phyloP scores from a whole-genome alignment of 23 tunicate species.

The Ascidia mentula region DNA sequence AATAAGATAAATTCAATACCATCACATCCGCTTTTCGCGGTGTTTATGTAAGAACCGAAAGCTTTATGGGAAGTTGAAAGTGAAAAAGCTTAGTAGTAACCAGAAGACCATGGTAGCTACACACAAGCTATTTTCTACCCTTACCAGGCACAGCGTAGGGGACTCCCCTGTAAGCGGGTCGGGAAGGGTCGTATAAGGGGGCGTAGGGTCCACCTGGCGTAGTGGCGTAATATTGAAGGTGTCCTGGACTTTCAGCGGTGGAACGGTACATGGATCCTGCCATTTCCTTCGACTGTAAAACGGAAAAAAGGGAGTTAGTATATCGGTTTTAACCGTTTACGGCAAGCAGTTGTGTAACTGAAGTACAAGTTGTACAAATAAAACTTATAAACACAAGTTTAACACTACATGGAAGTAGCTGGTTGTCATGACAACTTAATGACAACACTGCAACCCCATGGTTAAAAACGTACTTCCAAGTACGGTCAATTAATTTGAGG shows the following conservation, averaged over 20 bases:
- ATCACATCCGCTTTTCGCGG: too few relatives aligned
- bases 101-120: neutral
- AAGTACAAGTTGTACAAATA: too few relatives aligned
- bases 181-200: constrained; percentile 27
- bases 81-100: too few relatives aligned
- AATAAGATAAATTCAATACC: neutral
- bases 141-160: constrained; percentile 22
- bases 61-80: neutral
- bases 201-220: constrained; percentile 12
- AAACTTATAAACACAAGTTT: too few relatives aligned
- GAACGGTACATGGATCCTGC: constrained; percentile 11
- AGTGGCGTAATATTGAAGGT: constrained; percentile 27
- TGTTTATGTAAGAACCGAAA: neutral
- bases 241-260: constrained; percentile 28
- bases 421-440: too few relatives aligned
- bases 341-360: too few relatives aligned
- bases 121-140: too few relatives aligned
- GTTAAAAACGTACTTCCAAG: too few relatives aligned
- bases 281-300: constrained; percentile 9
- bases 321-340: too few relatives aligned
- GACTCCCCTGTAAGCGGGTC: constrained; percentile 25
- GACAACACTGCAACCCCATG: too few relatives aligned
- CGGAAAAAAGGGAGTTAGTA: neutral
- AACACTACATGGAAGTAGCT: too few relatives aligned
- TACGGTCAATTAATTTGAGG: too few relatives aligned